Evolutionary conservation across 2,113 vertebrate genomes (phyloP).

Genomic region (Corythaeola cristata): DNA sequence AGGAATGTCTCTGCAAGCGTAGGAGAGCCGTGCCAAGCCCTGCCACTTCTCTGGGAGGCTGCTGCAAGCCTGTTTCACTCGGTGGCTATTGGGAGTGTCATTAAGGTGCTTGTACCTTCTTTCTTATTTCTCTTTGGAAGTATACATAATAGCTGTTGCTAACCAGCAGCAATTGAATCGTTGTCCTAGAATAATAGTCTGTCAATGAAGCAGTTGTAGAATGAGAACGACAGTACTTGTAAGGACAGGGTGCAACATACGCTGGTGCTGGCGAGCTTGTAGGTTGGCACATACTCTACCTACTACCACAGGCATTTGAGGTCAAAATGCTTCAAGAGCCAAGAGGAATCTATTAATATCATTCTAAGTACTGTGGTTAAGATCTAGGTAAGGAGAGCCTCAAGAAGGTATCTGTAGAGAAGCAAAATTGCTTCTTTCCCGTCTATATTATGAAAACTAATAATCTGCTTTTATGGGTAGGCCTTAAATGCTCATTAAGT

Average conservation of each 20-base stretch:
- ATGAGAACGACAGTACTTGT: background rate
- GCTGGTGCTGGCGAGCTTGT: background rate
- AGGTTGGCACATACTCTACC: background rate
- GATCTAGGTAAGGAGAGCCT: background rate
- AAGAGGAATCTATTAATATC: slow-evolving; percentile 2
- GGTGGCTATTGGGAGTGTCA: background rate
- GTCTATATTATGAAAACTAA: background rate
- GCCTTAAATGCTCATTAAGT: background rate
- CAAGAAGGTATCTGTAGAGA: background rate
- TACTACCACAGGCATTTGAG: background rate
- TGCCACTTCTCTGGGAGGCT: background rate
- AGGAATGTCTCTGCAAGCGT: background rate
- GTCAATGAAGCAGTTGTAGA: background rate
- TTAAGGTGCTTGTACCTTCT: background rate
- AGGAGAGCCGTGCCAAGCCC: background rate
- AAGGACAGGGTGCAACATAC: background rate
- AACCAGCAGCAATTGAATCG: background rate
- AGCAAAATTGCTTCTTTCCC: background rate
- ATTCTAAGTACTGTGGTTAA: background rate
- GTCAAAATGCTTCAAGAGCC: slow-evolving; percentile 15
- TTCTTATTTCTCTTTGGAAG: background rate
- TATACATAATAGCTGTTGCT: background rate
- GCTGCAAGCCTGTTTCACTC: background rate
- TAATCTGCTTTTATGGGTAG: background rate
- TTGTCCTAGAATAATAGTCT: background rate